A percentile compares a stretch with the other conserved stretches of the same genome.
phyloP scores from a whole-genome alignment of 2,797 vertebrate species.

The Mycteria americana region DNA sequence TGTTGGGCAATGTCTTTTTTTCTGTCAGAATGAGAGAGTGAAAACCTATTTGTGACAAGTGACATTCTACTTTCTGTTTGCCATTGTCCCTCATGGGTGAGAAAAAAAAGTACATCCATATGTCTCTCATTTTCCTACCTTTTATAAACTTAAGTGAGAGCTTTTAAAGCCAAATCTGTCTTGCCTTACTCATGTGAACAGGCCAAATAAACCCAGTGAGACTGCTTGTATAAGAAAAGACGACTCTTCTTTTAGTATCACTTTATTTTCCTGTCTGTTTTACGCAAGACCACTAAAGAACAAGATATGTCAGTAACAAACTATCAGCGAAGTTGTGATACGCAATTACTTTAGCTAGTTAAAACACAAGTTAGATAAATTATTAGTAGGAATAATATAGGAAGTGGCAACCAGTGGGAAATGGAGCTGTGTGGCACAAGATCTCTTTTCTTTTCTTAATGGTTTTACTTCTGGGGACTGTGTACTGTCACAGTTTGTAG shows the following conservation, averaged over 20 bases:
- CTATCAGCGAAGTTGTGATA: not conserved
- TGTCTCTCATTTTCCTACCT: not conserved
- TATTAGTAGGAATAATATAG: not conserved
- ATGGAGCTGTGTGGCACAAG: not conserved
- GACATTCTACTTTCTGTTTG: conserved; percentile 8
- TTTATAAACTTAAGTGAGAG: not conserved
- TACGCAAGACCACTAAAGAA: not conserved
- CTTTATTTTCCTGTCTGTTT: not conserved
- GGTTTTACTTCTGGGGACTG: not conserved
- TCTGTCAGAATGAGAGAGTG: not conserved
- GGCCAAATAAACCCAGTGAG: not conserved
- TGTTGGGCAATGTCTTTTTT: not conserved
- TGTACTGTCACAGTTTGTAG: not conserved
- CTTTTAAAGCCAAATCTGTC: not conserved
- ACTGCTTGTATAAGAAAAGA: not conserved
- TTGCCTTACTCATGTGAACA: not conserved
- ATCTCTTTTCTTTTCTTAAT: not conserved
- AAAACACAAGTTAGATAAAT: not conserved
- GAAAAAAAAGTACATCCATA: not conserved
- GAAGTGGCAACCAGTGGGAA: not conserved
- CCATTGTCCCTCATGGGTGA: not conserved
- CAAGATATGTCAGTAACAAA: not conserved
- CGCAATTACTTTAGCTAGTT: not conserved
- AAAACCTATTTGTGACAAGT: not conserved
- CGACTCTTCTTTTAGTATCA: not conserved